Evolutionary conservation across 2,888 invertebrate species (phyloP).

Genomic region (Anodontia alba): DNA sequence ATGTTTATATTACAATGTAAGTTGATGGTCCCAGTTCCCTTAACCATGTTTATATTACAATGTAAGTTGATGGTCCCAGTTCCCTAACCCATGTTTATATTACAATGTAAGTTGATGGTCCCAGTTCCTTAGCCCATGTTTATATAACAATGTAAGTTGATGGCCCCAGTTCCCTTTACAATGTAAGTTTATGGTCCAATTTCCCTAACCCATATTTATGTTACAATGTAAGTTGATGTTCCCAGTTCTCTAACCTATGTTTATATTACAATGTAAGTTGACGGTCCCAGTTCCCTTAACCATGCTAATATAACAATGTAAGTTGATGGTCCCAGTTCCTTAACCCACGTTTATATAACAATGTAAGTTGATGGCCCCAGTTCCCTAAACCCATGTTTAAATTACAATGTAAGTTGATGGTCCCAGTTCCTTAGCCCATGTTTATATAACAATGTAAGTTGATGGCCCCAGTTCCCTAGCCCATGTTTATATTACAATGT

Average conservation of each 20-base stretch:
- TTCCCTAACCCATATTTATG: background rate
- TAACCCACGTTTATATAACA: background rate
- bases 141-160: background rate
- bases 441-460: background rate
- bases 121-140: background rate
- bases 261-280: too few species aligned
- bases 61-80: slow-evolving; percentile 3
- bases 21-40: background rate
- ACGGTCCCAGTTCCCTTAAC: too few species aligned
- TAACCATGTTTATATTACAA: background rate
- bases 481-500: background rate
- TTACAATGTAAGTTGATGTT: slow-evolving; percentile 10
- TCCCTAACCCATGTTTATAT: background rate
- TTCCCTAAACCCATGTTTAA: background rate
- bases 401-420: background rate
- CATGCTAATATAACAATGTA: too few species aligned
- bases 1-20: background rate
- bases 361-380: background rate
- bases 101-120: slow-evolving; percentile 4
- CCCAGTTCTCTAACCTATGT: too few species aligned
- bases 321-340: background rate
- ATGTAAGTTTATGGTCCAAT: background rate
- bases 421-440: background rate
- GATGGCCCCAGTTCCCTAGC: background rate
- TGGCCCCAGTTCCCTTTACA: background rate